phyloP scores from a whole-genome alignment of 2,888 invertebrate species.

The Callinectes sapidus region DNA sequence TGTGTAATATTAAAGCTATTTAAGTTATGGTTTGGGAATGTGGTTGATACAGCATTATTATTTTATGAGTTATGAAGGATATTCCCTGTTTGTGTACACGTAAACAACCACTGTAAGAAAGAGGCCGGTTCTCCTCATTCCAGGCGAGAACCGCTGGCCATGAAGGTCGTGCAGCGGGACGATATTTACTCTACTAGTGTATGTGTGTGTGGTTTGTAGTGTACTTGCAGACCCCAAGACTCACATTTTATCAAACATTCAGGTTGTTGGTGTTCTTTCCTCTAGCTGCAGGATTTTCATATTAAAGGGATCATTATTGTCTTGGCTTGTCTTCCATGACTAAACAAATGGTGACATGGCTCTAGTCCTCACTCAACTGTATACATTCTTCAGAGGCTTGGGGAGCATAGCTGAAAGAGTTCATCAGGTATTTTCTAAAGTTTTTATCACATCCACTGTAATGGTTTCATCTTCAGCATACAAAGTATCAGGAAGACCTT shows the following conservation, averaged over 20 bases:
- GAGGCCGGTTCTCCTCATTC: background rate
- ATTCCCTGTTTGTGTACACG: background rate
- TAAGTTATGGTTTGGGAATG: background rate
- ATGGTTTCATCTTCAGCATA: background rate
- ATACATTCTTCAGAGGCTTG: constrained; percentile 45
- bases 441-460: constrained; percentile 36
- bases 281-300: constrained; percentile 34
- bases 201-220: constrained; percentile 45
- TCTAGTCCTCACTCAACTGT: constrained; percentile 54
- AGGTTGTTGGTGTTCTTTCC: constrained; percentile 38
- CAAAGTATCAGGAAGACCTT: background rate
- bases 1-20: constrained; percentile 29
- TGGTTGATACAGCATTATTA: background rate
- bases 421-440: constrained; percentile 42
- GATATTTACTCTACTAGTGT: constrained; percentile 31
- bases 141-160: background rate
- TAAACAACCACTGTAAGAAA: background rate
- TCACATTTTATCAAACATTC: constrained; percentile 42
- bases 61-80: background rate
- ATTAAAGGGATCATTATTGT: constrained; percentile 7
- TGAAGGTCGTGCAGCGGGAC: background rate
- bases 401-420: constrained; percentile 25
- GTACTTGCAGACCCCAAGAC: constrained; percentile 58
- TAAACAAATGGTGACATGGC: constrained; percentile 47
- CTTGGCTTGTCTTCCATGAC: constrained; percentile 48